Base-by-base conservation (phyloP, 2,888 invertebrate genomes). In the Cosmorhoe ocellata region DNA sequence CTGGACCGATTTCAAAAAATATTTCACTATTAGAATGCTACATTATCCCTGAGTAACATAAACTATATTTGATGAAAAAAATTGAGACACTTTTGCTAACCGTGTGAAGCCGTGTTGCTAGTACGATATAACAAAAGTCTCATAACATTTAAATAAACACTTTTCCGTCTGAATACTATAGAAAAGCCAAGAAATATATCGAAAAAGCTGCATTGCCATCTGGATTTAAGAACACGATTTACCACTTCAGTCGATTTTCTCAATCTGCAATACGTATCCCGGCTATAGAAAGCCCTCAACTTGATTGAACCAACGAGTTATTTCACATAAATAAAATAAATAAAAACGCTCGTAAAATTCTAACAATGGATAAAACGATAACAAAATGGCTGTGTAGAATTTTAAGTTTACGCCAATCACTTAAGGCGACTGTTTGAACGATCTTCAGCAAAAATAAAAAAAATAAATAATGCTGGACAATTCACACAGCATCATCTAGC, bases 251-350 rank as follows among this genome's bases (percentile, higher is more conserved):
- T 12, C 32, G 18, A 34, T 18, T n/a, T 24, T 8, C 36, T 1
- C 34, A 34, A 36, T 36, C 22, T 8, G 11, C 22, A 6, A 13
- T 18, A 31, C 6, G 3, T 30, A 31, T 8, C 18, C 18, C 2
- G 18, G 8, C 8, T 32, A 32, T 32, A 2, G 22, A 11, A 10
- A 36, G 22, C 36, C n/a, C 36, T 36, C 36, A 11, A 22, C 22
- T 36, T 36, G 28, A 36, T 44, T 44, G 44, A 43, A 10, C 14
- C 27, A 14, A n/a, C n/a, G n/a, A n/a, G 31, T 32, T 32, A 13
- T 24, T 10, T 27, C 28, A 37, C 37, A 36, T 44, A 22, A 37
- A 46, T 39, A 46, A 46, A 39, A 42, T 42, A 33, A 33, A 46
- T 39, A 46, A 32, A 45, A 33, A 12, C 12, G 30, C 0, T 11